A percentile compares a stretch with the other conserved stretches of the same genome.
Conservation (phyloP, 2,888 invertebrate genomes). For the Oithona nana region DNA sequence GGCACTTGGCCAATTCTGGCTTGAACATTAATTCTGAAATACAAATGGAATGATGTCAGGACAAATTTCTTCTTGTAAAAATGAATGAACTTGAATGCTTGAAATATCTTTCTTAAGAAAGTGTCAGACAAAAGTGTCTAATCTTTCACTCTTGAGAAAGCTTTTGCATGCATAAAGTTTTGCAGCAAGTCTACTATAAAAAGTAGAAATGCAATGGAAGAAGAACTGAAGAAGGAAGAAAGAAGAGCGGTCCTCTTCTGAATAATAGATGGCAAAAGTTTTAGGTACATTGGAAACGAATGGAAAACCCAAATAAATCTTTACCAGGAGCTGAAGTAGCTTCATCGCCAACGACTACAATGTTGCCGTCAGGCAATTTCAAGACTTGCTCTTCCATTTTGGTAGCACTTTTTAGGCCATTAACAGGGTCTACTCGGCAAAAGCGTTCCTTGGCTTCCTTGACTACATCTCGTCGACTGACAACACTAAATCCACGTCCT, state of each 20-base stretch:
- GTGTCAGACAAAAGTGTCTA: too few relatives aligned
- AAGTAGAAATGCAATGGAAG: too few relatives aligned
- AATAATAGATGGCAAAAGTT: too few relatives aligned
- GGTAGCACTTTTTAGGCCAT: neutral
- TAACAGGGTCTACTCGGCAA: neutral
- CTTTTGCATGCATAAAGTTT: too few relatives aligned
- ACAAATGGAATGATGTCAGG: neutral
- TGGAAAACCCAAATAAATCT: too few relatives aligned
- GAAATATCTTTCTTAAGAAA: too few relatives aligned
- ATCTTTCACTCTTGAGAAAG: too few relatives aligned
- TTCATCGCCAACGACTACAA: conserved; percentile 15
- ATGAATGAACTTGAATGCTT: neutral
- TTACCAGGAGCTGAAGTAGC: conserved; percentile 9
- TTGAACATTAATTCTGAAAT: conserved; percentile 5
- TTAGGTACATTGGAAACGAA: too few relatives aligned
- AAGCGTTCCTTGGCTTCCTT: conserved; percentile 11
- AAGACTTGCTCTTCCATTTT: conserved; percentile 8
- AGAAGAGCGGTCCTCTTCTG: too few relatives aligned
- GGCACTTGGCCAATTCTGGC: neutral
- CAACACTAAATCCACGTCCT: neutral
- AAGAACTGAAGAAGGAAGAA: too few relatives aligned
- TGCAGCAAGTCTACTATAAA: too few relatives aligned
- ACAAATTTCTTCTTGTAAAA: neutral
- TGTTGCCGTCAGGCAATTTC: conserved; percentile 15
- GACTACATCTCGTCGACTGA: conserved; percentile 5